Conservation (phyloP, 2,888 invertebrate genomes). For the Abscondita cerata region DNA sequence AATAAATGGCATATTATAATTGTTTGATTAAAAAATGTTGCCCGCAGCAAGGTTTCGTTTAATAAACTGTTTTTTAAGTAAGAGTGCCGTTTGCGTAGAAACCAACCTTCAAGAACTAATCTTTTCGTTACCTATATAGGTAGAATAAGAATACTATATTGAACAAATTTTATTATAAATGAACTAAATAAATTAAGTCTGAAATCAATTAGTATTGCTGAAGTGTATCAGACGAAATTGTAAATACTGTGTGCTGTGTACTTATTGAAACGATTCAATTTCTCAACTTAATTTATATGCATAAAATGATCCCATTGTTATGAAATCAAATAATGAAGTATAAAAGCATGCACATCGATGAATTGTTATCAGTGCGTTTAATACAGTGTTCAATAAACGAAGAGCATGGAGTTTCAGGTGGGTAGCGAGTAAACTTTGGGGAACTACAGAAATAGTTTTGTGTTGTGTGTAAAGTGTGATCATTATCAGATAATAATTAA, state of each 20-base stretch:
- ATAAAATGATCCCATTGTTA: constrained; percentile 13
- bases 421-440: constrained; percentile 24
- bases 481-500: background rate
- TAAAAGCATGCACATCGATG: constrained; percentile 17
- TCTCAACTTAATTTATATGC: constrained; percentile 28
- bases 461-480: constrained; percentile 21
- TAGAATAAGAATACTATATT: no score
- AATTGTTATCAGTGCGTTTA: constrained; percentile 32
- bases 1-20: no score
- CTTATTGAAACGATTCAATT: constrained; percentile 19
- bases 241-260: background rate
- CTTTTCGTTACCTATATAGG: no score
- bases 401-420: constrained; percentile 39
- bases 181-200: background rate
- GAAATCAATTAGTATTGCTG: constrained; percentile 2
- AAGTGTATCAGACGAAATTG: background rate
- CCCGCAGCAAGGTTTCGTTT: no score
- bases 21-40: no score
- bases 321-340: constrained; percentile 25
- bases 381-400: constrained; percentile 5
- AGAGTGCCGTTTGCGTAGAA: no score
- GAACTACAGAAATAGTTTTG: constrained; percentile 12
- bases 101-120: no score
- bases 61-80: no score
- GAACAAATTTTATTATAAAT: background rate